Evolutionary conservation across 2,888 invertebrate species (phyloP).

Genomic region (Microctonus hyperodae): DNA sequence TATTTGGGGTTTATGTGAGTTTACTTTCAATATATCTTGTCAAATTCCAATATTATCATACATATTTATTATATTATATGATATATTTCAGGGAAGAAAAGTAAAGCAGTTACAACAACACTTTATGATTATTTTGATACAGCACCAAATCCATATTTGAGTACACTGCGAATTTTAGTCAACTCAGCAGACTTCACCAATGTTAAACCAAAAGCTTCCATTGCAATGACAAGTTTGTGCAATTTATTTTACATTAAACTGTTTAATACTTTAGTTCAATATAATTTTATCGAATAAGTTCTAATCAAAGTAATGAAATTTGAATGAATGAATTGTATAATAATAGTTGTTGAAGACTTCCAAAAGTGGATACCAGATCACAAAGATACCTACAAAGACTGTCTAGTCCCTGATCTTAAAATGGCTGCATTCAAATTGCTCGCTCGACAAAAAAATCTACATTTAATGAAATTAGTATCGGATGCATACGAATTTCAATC

Average conservation of each 20-base stretch:
- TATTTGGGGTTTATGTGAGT: slow-evolving; percentile 56
- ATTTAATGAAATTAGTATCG: slow-evolving; percentile 71
- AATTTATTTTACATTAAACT: not conserved
- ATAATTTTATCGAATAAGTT: slow-evolving; percentile 6
- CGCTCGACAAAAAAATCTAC: slow-evolving; percentile 71
- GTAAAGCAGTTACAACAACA: slow-evolving; percentile 65
- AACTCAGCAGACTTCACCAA: slow-evolving; percentile 71
- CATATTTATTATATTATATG: not conserved
- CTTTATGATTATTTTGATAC: slow-evolving; percentile 65
- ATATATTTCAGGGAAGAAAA: slow-evolving; percentile 65
- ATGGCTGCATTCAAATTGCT: slow-evolving; percentile 77
- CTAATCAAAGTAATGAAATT: slow-evolving; percentile 6
- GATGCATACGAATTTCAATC: slow-evolving; percentile 71
- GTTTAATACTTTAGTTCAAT: not conserved
- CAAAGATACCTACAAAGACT: slow-evolving; percentile 63
- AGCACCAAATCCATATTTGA: slow-evolving; percentile 69
- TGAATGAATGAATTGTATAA: not conserved
- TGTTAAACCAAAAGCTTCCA: slow-evolving; percentile 70
- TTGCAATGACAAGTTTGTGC: slow-evolving; percentile 65
- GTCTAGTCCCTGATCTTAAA: slow-evolving; percentile 68
- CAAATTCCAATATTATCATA: not conserved
- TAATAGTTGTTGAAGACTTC: slow-evolving; percentile 61
- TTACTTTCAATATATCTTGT: not conserved
- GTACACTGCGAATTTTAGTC: slow-evolving; percentile 68
- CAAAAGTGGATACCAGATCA: slow-evolving; percentile 55